Base-by-base conservation (phyloP, 2,888 invertebrate species). In the Hoplodrina blanda region DNA sequence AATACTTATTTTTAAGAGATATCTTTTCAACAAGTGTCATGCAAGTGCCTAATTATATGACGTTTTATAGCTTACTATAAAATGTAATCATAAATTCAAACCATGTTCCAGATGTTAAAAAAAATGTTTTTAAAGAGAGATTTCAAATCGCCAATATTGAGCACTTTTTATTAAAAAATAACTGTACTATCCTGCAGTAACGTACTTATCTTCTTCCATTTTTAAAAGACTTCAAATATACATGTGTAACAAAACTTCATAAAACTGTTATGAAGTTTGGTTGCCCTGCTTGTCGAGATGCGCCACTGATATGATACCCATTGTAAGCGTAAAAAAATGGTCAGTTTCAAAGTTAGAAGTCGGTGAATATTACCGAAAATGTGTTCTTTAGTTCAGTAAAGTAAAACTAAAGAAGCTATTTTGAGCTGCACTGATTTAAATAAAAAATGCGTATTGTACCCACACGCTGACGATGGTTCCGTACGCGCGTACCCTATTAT, bases 321-420 rank as follows among this genome's bases (percentile, higher is more conserved):
- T 62, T 62, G 41, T 69, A 56, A 73, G 20, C 41, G n/a, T 65
- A 62, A 66, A 62, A 66, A 62, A 50, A 63, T 70, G 66, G 55
- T 71, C 64, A 73, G 67, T 69, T 78, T 62, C 62, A 71, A 67
- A 65, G 73, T 76, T 71, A 56, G 52, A 72, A 66, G 68, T 72
- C 68, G 63, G 75, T 69, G 50, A 74, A 55, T 30, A 57, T 61
- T 55, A 67, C 68, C 60, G 62, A 69, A 55, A 73, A 73, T 68
- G 79, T 81, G 72, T 76, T 76, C 68, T 81, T 33, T 69, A 80
- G 55, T 69, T 73, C 64, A 56, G 20, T 56, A 52, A 46, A 55
- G 62, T 74, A 69, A 69, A 37, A 62, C 57, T 46, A 53, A 33
- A 41, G 25, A 19, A 50, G 25, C 30, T 50, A 44, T 55, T 71